Evolutionary conservation across 92 coral and sea anemone genomes (phyloP).

Genomic region (Parazoanthus darwini): DNA sequence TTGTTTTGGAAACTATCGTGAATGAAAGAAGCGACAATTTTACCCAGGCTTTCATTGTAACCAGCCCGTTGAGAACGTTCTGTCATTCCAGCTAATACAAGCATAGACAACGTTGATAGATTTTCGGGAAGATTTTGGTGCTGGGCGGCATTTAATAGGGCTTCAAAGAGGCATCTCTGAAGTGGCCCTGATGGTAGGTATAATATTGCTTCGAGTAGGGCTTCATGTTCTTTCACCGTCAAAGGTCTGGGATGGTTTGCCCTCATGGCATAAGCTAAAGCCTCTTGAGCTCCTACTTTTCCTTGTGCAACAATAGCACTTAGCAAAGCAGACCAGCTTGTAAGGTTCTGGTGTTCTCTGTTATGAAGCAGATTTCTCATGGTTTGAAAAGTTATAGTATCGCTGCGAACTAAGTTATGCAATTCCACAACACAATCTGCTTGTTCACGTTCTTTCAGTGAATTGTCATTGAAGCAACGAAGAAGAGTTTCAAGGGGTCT

Average conservation of each 20-base stretch:
- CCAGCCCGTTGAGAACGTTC: constrained; percentile 77
- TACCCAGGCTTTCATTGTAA: constrained; percentile 68
- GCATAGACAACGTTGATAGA: constrained; percentile 66
- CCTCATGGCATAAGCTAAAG: constrained; percentile 60
- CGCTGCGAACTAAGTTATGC: constrained; percentile 58
- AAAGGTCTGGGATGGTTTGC: constrained; percentile 61
- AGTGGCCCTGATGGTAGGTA: constrained; percentile 81
- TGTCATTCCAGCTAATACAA: constrained; percentile 75
- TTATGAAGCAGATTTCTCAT: constrained; percentile 47
- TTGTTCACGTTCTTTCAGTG: constrained; percentile 62
- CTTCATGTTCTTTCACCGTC: constrained; percentile 63
- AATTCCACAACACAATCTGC: constrained; percentile 66
- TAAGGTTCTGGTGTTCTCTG: constrained; percentile 63
- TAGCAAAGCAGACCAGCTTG: constrained; percentile 72
- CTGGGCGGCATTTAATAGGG: constrained; percentile 47
- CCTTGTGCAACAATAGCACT: constrained; percentile 70
- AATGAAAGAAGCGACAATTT: constrained; percentile 62
- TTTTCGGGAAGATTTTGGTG: constrained; percentile 44
- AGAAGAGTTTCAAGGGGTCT: constrained; percentile 73
- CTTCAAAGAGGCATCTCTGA: constrained; percentile 59
- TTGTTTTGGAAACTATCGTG: constrained; percentile 80
- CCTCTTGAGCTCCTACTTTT: constrained; percentile 53
- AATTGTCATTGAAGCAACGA: constrained; percentile 66
- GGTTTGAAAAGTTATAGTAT: constrained; percentile 39
- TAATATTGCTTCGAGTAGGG: constrained; percentile 56